These are phyloP conservation scores for Actinia tenebrosa DNA, from an alignment of 64 coral and sea anemone species.

Conservation along the genomic window DNA sequence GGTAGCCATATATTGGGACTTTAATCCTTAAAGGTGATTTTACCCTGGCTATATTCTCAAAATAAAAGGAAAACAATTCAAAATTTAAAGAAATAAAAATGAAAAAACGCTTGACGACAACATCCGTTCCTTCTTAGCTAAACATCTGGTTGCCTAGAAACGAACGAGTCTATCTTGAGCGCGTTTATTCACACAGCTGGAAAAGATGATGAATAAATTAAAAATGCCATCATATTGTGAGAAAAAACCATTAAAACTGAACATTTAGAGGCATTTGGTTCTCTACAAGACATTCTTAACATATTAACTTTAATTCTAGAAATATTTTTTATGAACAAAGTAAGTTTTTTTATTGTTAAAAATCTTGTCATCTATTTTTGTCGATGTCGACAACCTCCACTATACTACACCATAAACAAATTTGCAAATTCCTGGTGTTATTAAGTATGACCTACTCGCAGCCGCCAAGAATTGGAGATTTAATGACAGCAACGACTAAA, in stretches of 20 bases:
- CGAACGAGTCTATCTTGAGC: not conserved
- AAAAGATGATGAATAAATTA: not conserved
- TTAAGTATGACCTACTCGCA: not conserved
- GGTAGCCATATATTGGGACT: not conserved
- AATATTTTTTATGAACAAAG: not conserved
- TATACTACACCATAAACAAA: not conserved
- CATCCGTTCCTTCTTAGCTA: not conserved
- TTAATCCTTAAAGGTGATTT: not conserved
- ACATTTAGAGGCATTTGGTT: not conserved
- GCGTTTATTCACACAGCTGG: not conserved
- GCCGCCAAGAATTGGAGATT: not conserved
- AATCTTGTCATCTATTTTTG: not conserved
- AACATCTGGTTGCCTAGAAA: constrained; percentile 6
- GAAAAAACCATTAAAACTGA: not conserved
- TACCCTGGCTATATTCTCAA: not conserved
- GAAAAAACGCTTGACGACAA: not conserved
- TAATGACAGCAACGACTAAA: not conserved
- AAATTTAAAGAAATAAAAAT: not conserved
- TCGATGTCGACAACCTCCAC: not conserved
- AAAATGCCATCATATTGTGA: not conserved
- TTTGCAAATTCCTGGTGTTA: constrained; percentile 12
- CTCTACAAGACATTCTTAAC: not conserved
- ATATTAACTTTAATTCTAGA: not conserved
- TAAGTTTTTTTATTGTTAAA: not conserved
- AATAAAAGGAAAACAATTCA: not conserved